phyloP scores from a whole-genome alignment of 1,140 invertebrate species.

The Polypedilum pembai region DNA sequence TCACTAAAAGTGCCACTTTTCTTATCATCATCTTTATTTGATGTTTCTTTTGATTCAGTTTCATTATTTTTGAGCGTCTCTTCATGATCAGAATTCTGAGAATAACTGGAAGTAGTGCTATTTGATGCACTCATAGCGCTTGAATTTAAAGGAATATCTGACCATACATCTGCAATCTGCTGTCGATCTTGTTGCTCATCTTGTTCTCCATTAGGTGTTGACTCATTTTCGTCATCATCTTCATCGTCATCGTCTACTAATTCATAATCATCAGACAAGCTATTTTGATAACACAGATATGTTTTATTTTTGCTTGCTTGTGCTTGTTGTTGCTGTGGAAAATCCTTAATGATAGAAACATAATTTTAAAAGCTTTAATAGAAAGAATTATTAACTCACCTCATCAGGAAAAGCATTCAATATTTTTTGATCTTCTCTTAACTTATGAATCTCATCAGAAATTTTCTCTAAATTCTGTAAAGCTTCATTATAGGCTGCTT shows the following conservation, averaged over 20 bases:
- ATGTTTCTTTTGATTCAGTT: slow-evolving; percentile 37
- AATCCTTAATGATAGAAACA: neutral
- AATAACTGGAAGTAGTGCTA: slow-evolving; percentile 43
- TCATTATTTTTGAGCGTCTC: slow-evolving; percentile 36
- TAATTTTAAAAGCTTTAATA: neutral
- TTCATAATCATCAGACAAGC: slow-evolving; percentile 26
- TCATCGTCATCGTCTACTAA: slow-evolving; percentile 33
- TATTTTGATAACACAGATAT: slow-evolving; percentile 30
- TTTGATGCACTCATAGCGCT: slow-evolving; percentile 39
- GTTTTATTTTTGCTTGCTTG: slow-evolving; percentile 24
- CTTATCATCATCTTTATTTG: slow-evolving; percentile 34
- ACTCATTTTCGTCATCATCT: slow-evolving; percentile 33
- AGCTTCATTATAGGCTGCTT: slow-evolving; percentile 78
- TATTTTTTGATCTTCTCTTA: slow-evolving; percentile 36
- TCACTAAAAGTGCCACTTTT: slow-evolving; percentile 40
- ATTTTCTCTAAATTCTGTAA: slow-evolving; percentile 82
- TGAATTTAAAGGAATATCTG: slow-evolving; percentile 36
- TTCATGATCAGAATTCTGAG: slow-evolving; percentile 38
- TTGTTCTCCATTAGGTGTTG: slow-evolving; percentile 28
- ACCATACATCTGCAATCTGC: slow-evolving; percentile 35
- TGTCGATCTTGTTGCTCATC: neutral
- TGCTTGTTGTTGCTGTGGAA: slow-evolving; percentile 1
- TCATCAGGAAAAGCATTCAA: slow-evolving; percentile 38
- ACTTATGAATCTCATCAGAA: slow-evolving; percentile 85
- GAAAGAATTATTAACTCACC: slow-evolving; percentile 34